Conservation (phyloP, 2,797 vertebrate genomes). For the Cuniculus paca region DNA sequence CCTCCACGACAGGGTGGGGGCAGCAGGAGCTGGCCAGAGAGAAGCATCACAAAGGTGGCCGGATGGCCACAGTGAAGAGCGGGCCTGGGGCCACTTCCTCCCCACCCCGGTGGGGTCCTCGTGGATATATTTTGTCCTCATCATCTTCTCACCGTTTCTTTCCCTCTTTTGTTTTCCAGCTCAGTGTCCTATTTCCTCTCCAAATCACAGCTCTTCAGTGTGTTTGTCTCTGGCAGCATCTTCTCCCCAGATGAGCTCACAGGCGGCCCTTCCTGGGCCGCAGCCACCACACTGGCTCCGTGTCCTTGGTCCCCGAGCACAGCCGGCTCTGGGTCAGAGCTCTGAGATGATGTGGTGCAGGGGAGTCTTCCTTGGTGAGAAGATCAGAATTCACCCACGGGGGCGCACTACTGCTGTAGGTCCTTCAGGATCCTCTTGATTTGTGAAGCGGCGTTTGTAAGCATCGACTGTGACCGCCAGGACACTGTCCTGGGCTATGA, state of each 20-base stretch:
- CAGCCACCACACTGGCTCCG: not conserved
- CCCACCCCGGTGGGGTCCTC: not conserved
- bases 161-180: not conserved
- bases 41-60: not conserved
- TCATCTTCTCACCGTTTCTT: not conserved
- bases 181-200: not conserved
- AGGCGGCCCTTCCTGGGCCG: not conserved
- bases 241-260: not conserved
- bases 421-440: not conserved
- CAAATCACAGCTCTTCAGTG: not conserved
- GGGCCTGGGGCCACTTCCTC: not conserved
- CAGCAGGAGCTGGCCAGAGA: not conserved
- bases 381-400: not conserved
- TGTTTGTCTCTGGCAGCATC: not conserved
- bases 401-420: not conserved
- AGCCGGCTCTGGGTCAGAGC: not conserved
- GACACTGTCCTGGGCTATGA: not conserved
- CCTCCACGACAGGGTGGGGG: not conserved
- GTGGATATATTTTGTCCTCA: not conserved
- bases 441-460: not conserved
- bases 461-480: not conserved
- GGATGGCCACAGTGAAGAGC: not conserved
- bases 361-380: not conserved
- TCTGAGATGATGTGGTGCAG: not conserved
- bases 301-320: not conserved